These are phyloP conservation scores for Heliconius himera DNA, from an alignment of 1,140 invertebrate genomes.

Conservation along the genomic window DNA sequence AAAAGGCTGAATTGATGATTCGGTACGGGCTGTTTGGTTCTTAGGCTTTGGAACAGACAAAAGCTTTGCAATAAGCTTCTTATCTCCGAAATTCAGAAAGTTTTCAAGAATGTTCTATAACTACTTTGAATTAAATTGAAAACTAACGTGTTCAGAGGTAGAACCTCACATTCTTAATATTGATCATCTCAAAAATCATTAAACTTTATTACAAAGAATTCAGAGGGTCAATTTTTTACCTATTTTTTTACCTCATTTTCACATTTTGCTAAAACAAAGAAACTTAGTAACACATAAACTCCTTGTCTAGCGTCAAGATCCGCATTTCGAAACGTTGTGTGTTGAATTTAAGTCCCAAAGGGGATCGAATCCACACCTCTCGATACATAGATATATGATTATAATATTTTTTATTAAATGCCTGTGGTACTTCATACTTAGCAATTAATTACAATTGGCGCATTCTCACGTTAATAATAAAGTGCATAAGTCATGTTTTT, in stretches of 20 bases:
- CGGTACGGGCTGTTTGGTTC: constrained; percentile 9
- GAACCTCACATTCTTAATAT: background rate
- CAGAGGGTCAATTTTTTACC: background rate
- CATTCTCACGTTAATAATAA: background rate
- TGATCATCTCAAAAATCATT: too few relatives aligned
- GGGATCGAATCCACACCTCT: too few relatives aligned
- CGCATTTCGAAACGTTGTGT: too few relatives aligned
- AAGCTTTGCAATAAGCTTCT: constrained; percentile 15
- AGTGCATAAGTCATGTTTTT: background rate
- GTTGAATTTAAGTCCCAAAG: too few relatives aligned
- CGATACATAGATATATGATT: too few relatives aligned
- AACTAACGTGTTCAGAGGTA: background rate
- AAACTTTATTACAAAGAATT: background rate
- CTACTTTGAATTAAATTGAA: background rate
- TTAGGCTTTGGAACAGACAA: background rate
- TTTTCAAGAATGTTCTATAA: background rate
- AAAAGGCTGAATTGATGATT: constrained; percentile 11
- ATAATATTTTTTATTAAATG: background rate
- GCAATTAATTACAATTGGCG: background rate
- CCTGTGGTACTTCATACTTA: background rate
- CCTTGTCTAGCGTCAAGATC: too few relatives aligned
- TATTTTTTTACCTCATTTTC: background rate
- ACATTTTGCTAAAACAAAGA: too few relatives aligned
- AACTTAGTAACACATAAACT: too few relatives aligned
- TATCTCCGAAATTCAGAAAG: constrained; percentile 18